phyloP scores from a whole-genome alignment of 2,888 invertebrate species.

The Aporophyla nigra region DNA sequence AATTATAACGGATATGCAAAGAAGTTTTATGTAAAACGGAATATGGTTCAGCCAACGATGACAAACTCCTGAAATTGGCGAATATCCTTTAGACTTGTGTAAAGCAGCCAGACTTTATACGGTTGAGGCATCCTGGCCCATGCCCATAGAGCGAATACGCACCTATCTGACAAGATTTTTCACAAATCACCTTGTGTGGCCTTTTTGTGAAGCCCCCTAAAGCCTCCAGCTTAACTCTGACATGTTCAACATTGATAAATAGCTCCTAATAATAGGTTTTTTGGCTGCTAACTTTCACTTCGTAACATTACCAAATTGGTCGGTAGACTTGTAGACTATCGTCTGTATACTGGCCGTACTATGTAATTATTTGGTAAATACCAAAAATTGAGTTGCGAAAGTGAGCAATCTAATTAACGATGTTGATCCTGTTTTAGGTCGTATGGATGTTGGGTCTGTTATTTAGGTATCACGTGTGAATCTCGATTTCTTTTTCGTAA shows the following conservation, averaged over 20 bases:
- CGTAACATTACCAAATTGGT: slow-evolving; percentile 51
- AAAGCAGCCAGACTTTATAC: not conserved
- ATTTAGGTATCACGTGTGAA: slow-evolving; percentile 14
- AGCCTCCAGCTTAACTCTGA: slow-evolving; percentile 35
- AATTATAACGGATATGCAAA: slow-evolving; percentile 24
- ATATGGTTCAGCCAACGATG: not conserved
- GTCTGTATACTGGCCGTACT: slow-evolving; percentile 8
- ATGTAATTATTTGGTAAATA: slow-evolving; percentile 60
- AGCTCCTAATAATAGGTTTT: slow-evolving; percentile 65
- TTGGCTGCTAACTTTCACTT: slow-evolving; percentile 62
- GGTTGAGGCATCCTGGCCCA: too few relatives aligned
- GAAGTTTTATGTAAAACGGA: slow-evolving; percentile 19
- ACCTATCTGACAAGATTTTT: not conserved
- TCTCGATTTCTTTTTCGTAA: slow-evolving; percentile 37
- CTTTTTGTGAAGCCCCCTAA: slow-evolving; percentile 1
- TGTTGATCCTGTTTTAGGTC: slow-evolving; percentile 46
- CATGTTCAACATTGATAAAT: slow-evolving; percentile 57
- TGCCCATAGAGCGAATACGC: not conserved
- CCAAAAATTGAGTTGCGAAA: slow-evolving; percentile 54
- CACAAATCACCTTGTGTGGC: slow-evolving; percentile 1
- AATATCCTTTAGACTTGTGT: not conserved
- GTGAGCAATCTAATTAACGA: slow-evolving; percentile 28
- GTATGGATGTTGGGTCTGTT: slow-evolving; percentile 1
- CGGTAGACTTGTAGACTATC: not conserved
- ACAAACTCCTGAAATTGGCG: not conserved